Conservation (phyloP, 30 jellyfish, hydroid and myxozoan genomes). For the Mastigias papua region DNA sequence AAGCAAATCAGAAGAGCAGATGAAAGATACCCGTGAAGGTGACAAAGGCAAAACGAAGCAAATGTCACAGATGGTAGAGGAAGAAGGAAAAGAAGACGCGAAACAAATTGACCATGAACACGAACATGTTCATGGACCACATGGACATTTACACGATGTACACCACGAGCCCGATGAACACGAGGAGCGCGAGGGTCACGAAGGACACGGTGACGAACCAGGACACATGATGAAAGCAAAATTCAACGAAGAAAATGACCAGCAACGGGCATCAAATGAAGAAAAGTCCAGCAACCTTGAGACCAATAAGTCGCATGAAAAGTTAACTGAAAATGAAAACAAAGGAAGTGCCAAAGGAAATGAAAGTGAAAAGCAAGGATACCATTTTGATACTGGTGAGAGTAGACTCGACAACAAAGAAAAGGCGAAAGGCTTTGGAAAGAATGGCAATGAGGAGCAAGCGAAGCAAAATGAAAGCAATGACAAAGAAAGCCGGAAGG, state of each 20-base stretch:
- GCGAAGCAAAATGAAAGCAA: neutral
- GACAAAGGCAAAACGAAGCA: neutral
- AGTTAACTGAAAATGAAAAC: conserved; percentile 8
- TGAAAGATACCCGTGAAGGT: no score
- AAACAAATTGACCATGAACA: conserved; percentile 45
- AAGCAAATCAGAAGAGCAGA: no score
- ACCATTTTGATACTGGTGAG: conserved; percentile 19
- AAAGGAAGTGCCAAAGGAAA: conserved; percentile 3
- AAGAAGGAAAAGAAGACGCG: conserved; percentile 7
- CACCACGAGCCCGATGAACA: conserved; percentile 28
- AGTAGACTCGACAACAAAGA: conserved; percentile 27
- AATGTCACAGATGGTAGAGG: neutral
- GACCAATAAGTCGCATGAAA: conserved; percentile 3
- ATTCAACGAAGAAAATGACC: conserved; percentile 12
- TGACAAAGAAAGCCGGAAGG: conserved; percentile 10
- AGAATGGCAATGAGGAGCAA: neutral
- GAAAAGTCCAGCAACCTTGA: conserved; percentile 3
- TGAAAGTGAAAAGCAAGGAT: conserved; percentile 7
- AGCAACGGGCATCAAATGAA: conserved; percentile 6
- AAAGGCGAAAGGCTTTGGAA: conserved; percentile 20
- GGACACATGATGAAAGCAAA: neutral
- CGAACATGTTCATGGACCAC: conserved; percentile 56
- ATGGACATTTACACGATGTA: conserved; percentile 39
- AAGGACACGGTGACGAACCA: conserved; percentile 12
- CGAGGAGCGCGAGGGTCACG: neutral